Base-by-base conservation (phyloP, 92 coral and sea anemone genomes). In the Phenganax subtilis region DNA sequence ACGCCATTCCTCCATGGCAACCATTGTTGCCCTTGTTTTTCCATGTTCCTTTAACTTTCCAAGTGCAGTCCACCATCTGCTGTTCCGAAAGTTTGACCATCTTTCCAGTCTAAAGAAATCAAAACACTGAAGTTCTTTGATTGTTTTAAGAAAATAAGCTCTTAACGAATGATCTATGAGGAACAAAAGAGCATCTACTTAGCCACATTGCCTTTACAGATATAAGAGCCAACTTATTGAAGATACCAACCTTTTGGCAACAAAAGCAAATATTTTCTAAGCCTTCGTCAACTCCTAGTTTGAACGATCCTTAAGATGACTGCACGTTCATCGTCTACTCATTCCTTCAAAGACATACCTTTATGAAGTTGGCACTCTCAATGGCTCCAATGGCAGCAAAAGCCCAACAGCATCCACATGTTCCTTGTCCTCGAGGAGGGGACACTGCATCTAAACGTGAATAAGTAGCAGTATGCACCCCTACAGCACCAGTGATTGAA, bases 1-100 rank as follows among this genome's bases (percentile, higher is more conserved):
- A 93, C 15, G 97, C 92, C 97, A 97, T 91, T n/a, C 97, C 97
- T 12, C 97, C 97, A 12, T 89, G 88, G 74, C 97, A 93, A 44
- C 93, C 97, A 51, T 89, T 91, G 85, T 93, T 93, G 7, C 97
- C 97, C 16, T 89, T 85, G 74, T 59, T 73, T 54, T 57, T 27
- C 53, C 69, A 27, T n/a, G 85, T 90, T 12, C 93, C 97, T 16
- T 91, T 91, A 8, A 93, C 86, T 53, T 80, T 89, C 97, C 97
- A 93, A 27, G 97, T 91, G 67, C 97, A 93, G 86, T 93, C 97
- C 61, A 93, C 72, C 56, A 93, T 81, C 79, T 93, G 97, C 66
- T 93, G 97, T 79, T 93, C 97, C 8, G 97, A 93, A 16, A 91
- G 73, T 52, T 89, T 87, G 20, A 89, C 71, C 66, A 93, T 63